A percentile compares a stretch with the other conserved stretches of the same genome.
Conservation (phyloP, 2,797 vertebrate genomes). For the Gymnothorax javanicus region DNA sequence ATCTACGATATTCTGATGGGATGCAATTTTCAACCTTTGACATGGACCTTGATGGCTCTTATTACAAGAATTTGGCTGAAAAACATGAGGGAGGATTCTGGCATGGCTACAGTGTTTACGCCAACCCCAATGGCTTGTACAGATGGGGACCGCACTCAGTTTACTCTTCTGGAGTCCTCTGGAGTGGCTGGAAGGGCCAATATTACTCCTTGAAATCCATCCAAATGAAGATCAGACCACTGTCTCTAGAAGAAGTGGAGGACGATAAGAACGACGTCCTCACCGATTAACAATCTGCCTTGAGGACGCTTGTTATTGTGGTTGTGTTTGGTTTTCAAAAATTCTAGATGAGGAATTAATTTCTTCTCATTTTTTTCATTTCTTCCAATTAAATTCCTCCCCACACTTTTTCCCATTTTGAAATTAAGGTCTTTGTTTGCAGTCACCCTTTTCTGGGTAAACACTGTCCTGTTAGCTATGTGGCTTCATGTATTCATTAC, state of each 20-base stretch:
- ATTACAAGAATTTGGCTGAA: constrained; percentile 42
- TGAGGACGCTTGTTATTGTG: too few relatives aligned
- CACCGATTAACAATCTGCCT: too few relatives aligned
- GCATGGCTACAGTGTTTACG: constrained; percentile 27
- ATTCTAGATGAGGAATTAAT: too few relatives aligned
- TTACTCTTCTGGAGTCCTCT: constrained; percentile 36
- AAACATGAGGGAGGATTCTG: constrained; percentile 50
- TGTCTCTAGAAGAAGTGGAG: constrained; percentile 8
- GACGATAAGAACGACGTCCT: too few relatives aligned
- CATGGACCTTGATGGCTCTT: constrained; percentile 51
- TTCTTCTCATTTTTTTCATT: too few relatives aligned
- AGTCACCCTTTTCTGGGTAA: too few relatives aligned
- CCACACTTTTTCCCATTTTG: too few relatives aligned
- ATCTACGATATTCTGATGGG: constrained; percentile 42
- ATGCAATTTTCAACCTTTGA: constrained; percentile 55
- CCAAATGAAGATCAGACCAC: constrained; percentile 58
- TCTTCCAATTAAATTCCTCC: too few relatives aligned
- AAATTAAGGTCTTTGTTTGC: too few relatives aligned
- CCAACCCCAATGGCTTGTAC: constrained; percentile 60
- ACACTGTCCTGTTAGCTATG: too few relatives aligned
- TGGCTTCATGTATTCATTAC: too few relatives aligned
- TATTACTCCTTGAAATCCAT: constrained; percentile 57
- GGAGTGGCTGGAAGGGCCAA: constrained; percentile 43
- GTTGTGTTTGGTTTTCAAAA: too few relatives aligned
- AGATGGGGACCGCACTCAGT: constrained; percentile 44